Percentiles rank a stretch among this genome's conserved stretches.
Evolutionary conservation across 2,888 invertebrate species (phyloP).

Genomic region (Alviniconcha strummeri): DNA sequence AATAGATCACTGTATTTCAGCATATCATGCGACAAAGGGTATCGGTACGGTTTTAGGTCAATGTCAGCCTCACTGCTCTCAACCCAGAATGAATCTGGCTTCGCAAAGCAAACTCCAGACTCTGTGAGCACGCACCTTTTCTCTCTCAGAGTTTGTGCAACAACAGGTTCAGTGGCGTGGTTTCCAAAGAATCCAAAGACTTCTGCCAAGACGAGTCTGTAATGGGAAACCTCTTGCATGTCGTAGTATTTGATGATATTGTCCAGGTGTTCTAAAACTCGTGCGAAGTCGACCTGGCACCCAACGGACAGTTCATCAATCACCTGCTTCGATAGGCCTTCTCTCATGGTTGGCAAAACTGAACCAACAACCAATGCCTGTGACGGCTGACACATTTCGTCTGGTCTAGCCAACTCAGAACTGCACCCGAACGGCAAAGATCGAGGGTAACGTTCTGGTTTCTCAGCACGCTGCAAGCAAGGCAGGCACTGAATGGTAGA

Average conservation of each 20-base stretch:
- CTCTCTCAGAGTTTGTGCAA: not conserved
- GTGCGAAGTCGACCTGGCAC: not conserved
- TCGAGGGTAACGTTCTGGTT: not conserved
- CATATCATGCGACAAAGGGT: slow-evolving; percentile 8
- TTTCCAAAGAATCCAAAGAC: slow-evolving; percentile 1
- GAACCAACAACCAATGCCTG: not conserved
- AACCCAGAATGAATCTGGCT: slow-evolving; percentile 3
- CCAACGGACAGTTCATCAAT: not conserved
- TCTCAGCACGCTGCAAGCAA: not conserved
- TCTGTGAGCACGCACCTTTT: slow-evolving; percentile 9
- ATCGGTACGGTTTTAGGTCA: slow-evolving; percentile 25
- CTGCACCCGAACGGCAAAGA: not conserved
- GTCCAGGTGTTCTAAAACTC: not conserved
- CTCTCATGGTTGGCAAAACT: not conserved
- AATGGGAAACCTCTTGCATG: not conserved
- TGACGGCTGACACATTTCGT: not conserved
- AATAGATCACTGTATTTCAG: not conserved
- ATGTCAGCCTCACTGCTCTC: slow-evolving; percentile 7
- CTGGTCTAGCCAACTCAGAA: not conserved
- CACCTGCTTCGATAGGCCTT: not conserved
- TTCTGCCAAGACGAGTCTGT: not conserved
- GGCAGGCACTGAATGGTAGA: not conserved
- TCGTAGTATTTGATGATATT: not conserved
- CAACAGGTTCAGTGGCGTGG: not conserved
- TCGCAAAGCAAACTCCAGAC: not conserved